Evolutionary conservation across 2,797 vertebrate species (phyloP), one percentile per base, ranked within the genome.

Genomic region (Toxotes lorentzi): DNA sequence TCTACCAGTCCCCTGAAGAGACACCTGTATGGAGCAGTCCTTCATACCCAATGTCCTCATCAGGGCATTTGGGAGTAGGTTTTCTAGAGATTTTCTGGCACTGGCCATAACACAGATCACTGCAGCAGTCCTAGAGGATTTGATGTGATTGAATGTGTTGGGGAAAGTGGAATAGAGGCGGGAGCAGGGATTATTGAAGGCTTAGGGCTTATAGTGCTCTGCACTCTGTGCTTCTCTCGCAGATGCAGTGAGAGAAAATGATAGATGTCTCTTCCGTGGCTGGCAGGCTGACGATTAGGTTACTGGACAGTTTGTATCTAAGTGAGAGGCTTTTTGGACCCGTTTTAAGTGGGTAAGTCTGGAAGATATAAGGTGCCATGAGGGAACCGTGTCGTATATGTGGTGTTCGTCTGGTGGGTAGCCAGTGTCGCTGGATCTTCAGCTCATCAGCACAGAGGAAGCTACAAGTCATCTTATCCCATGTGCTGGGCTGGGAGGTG

Each of bases 351-450:
- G 43, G 48, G 34, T 17, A 19, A 50, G 68, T 56, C 38, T 74
- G 54, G 54, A 83, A 64, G 41, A 78, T 75, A 76, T 63, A 50
- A 64, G 79, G 60, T 27, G 66, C 78, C 76, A 95, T 95, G 95
- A 91, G 68, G 83, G 95, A 95, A 75, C 89, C 82, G 2, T 96
- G 95, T 75, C 94, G 95, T 17, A 72, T 95, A 43, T 96, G 96
- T 65, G 91, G 90, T 0, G 79, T 85, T 40, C 89, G 90, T 41
- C 83, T 93, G 60, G 90, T 88, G 21, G 95, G 94, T 35, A 89
- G 87, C 73, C 95, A 94, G 71, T 94, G 95, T 76, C 95, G 93
- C 82, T 95, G 95, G 95, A 93, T 96, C 73, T 96, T 96, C 86
- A 93, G 94, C 76, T 81, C 89, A 5, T 86, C 90, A 4, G 92